Conservation (phyloP, 2,113 vertebrate species). For the Pao palembangensis region DNA sequence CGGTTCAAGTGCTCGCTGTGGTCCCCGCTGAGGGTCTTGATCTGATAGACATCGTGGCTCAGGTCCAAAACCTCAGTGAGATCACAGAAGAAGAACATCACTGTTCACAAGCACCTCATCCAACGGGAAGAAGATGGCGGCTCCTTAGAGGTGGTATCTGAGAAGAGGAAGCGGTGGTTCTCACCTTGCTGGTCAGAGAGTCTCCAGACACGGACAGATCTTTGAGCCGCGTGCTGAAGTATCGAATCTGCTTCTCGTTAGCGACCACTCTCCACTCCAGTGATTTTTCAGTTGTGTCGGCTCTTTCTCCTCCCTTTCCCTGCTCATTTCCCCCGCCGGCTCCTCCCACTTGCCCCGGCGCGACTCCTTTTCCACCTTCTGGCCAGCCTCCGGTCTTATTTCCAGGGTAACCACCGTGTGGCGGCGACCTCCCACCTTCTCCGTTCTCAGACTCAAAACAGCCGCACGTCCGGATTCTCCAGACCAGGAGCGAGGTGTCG, state of each 20-base stretch:
- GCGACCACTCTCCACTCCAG: slow-evolving; percentile 79
- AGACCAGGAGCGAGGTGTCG: slow-evolving; percentile 51
- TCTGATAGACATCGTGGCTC: slow-evolving; percentile 66
- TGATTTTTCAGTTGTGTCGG: slow-evolving; percentile 69
- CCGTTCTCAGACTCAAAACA: slow-evolving; percentile 15
- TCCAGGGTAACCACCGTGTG: neutral
- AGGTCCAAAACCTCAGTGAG: slow-evolving; percentile 70
- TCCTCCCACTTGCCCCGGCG: slow-evolving; percentile 7
- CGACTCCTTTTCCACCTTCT: too few species aligned
- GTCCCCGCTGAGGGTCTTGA: slow-evolving; percentile 68
- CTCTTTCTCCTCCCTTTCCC: slow-evolving; percentile 20
- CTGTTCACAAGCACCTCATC: too few species aligned
- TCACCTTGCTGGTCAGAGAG: slow-evolving; percentile 64
- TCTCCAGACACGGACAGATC: slow-evolving; percentile 78
- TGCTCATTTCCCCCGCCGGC: neutral
- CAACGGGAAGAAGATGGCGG: neutral
- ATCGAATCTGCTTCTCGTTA: slow-evolving; percentile 76
- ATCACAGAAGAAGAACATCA: neutral
- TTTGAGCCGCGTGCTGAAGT: slow-evolving; percentile 74
- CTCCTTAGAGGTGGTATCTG: too few species aligned
- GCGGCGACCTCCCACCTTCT: neutral
- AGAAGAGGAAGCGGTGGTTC: too few species aligned
- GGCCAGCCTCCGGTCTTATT: neutral
- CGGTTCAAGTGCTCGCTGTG: slow-evolving; percentile 72
- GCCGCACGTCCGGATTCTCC: slow-evolving; percentile 61